Evolutionary conservation across 2,888 invertebrate species (phyloP), one percentile per base, ranked within the genome.

Genomic region (Drosophila antonietae): DNA sequence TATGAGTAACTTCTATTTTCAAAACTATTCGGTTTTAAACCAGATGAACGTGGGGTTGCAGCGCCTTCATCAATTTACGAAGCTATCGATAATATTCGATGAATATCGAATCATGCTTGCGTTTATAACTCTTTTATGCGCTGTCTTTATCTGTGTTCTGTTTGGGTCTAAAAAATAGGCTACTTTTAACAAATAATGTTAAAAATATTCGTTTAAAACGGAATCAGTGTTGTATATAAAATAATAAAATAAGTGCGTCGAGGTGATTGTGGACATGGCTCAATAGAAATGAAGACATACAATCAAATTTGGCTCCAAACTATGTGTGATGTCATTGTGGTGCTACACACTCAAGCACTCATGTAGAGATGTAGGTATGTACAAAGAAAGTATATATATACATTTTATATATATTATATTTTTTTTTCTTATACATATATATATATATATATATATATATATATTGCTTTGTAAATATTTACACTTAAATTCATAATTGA

Each of bases 281-380:
- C 2, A 15, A 61, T 20, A 37, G 8, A 64, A 66, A 59, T 62
- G n/a, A 65, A 64, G 20, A 46, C n/a, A 41, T 44, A 44, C 5
- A 51, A 62, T 46, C n/a, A 14, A 44, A 65, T 57, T 73, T 67
- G 52, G 55, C 52, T 68, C 28, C 46, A 68, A 68, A 46, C 20
- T 31, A 18, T 63, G 85, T 73, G 87, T 84, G 84, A 87, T 82
- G 88, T 84, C 84, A 84, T 84, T 66, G 68, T 80, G 66, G 78
- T 74, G 64, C 62, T 78, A 68, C 66, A 59, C 56, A 62, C 39
- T 49, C 33, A 71, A 53, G 15, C 44, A 51, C 20, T 63, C 57
- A 64, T 68, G 51, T 65, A 68, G 41, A 59, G 62, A 43, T 41
- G 41, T 71, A 65, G 43, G 37, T 71, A 55, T 46, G 15, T 56